A percentile compares a stretch with the other conserved stretches of the same genome.
Conservation (phyloP, 2,888 invertebrate species). For the Lamellibrachia satsuma region DNA sequence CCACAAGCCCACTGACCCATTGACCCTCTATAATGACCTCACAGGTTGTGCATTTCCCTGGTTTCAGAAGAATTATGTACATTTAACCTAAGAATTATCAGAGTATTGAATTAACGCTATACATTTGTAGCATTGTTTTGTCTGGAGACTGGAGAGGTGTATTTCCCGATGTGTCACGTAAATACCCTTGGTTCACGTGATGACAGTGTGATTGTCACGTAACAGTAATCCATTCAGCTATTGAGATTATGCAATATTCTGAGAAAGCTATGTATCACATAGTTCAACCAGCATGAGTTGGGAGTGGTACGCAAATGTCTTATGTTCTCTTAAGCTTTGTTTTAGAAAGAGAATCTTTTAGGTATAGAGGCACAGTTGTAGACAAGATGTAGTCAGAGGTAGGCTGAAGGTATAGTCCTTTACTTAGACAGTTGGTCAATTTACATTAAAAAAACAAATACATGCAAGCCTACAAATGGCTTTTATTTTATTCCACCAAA, state of each 20-base stretch:
- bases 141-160: background rate
- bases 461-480: no score
- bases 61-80: background rate
- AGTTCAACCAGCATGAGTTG: background rate
- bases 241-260: background rate
- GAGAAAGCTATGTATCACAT: background rate
- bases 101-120: background rate
- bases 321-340: background rate
- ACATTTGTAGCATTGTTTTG: background rate
- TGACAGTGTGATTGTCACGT: background rate
- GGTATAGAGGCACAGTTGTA: background rate
- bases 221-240: background rate
- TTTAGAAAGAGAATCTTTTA: background rate
- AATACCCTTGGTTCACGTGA: background rate
- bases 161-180: background rate
- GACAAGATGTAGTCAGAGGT: no score
- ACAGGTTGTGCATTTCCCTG: background rate
- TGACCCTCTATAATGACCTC: background rate
- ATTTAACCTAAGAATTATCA: background rate
- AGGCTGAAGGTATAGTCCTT: no score
- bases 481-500: no score
- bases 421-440: no score
- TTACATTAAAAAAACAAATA: no score
- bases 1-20: background rate
- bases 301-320: background rate